Evolutionary conservation across 2,797 vertebrate species (phyloP), one percentile per base, ranked within the genome.

Genomic region (Margarornis squamiger): DNA sequence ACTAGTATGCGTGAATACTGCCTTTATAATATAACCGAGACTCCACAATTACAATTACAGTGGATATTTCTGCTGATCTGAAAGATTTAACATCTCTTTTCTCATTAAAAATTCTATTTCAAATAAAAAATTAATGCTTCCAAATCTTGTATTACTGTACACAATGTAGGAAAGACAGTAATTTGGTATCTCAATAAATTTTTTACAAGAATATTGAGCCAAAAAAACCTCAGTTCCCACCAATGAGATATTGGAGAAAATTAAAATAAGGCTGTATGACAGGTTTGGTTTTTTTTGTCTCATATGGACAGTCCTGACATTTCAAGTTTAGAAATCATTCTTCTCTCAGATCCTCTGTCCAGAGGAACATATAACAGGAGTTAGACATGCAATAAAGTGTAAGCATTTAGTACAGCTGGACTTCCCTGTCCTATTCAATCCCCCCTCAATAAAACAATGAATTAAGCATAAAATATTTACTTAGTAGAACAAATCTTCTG

Each of bases 71-170:
- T 95, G 73, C 70, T 78, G 78, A 90, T 93, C 78, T 88, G 55
- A 94, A 91, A 90, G 62, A 89, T 78, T 86, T 72, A 93, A 80
- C 49, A 59, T 49, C 15, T 79, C 34, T 71, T 54, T 90, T 55
- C 75, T 81, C 79, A 91, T 89, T 2, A 90, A 90, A 89, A 84
- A 91, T 80, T 90, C 66, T 55, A 73, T 73, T 55, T 90, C 58
- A 97, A 92, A 87, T 86, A 51, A 91, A 96, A 96, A 83, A 63
- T 30, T 61, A 91, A 90, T 78, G 58, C 23, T 88, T 72, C 51
- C 55, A 88, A 91, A 92, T 84, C 66, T 77, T 86, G 15, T 41
- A 49, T 74, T 78, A 83, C 76, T 38, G 27, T 79, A 87, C 27
- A 93, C 46, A 78, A 52, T 7, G 7, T 78, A 72, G 23, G 10